Conservation (phyloP, 2,888 invertebrate genomes). For the Sussaba pulchella region DNA sequence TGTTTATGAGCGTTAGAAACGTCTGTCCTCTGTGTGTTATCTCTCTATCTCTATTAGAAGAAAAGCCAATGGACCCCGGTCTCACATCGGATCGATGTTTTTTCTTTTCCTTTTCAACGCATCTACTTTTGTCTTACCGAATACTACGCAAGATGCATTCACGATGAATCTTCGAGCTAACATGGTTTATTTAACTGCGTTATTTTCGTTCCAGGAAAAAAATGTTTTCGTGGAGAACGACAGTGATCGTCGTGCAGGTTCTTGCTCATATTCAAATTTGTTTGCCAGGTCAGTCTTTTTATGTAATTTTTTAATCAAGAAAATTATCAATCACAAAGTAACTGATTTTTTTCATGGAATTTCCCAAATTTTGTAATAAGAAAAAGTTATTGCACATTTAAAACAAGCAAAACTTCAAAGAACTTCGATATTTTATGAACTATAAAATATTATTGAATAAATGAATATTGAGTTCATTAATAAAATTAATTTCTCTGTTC, state of each 20-base stretch:
- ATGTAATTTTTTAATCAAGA: no score
- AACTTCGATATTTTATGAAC: no score
- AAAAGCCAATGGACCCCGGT: constrained; percentile 17
- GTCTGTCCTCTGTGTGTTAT: not conserved
- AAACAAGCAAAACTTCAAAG: no score
- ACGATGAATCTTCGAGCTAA: no score
- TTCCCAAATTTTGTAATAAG: no score
- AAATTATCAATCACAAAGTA: no score
- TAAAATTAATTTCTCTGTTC: constrained; percentile 5
- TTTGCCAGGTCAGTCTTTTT: constrained; percentile 40
- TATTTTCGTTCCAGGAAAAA: constrained; percentile 22
- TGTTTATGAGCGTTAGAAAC: no score
- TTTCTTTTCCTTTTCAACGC: not conserved
- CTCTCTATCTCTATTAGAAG: not conserved
- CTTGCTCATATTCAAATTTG: constrained; percentile 37
- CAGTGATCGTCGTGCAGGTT: constrained; percentile 30
- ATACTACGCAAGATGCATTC: not conserved
- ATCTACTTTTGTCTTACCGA: not conserved
- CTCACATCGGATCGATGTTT: not conserved
- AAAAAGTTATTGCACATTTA: no score
- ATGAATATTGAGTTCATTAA: no score
- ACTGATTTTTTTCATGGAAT: no score
- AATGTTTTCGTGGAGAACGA: constrained; percentile 51
- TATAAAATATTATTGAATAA: no score
- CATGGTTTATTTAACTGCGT: not conserved